Base-by-base conservation (phyloP, 2,888 invertebrate species). In the Aporophyla nigra region DNA sequence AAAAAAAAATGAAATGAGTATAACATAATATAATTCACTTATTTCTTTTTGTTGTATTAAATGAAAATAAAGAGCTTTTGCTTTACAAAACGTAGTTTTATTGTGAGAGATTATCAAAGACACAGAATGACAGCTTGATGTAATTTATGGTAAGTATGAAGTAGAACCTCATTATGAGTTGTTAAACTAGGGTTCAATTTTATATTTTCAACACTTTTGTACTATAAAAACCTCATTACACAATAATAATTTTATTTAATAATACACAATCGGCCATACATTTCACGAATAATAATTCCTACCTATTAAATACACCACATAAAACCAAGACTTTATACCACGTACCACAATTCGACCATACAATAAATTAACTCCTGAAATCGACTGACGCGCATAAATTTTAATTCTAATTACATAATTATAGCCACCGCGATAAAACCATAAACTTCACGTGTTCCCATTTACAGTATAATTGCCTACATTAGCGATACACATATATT, bases 401-500 rank as follows among this genome's bases (percentile, higher is more conserved):
- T 51, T 14, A 74, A 68, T 72, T 76, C 56, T 68, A 74, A 83
- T 80, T 65, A 82, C 78, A 79, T 83, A 83, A 84, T 88, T 76
- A 86, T 68, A 75, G 59, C 4, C 63, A 70, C 58, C 53, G 72
- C 75, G 61, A 85, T 82, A 66, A 83, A 69, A 78, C 71, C 65
- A 85, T 83, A 85, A 83, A 83, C 67, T 81, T 84, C 43, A 76
- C 78, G 78, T 83, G 87, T 80, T 68, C 58, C 46, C 43, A 74
- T 82, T 86, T 74, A 78, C 71, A 76, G 59, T 88, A 78, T 86
- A 83, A 83, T 84, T 78, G 74, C 80, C 14, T 40, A 82, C 81
- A 88, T 87, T 87, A 85, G 80, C 76, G 58, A 56, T 70, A 74
- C 65, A 71, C 77, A 76, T 82, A 83, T 77, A 83, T 85, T 86